phyloP scores from a whole-genome alignment of 2,113 vertebrate genomes.

The Jaculus jaculus region DNA sequence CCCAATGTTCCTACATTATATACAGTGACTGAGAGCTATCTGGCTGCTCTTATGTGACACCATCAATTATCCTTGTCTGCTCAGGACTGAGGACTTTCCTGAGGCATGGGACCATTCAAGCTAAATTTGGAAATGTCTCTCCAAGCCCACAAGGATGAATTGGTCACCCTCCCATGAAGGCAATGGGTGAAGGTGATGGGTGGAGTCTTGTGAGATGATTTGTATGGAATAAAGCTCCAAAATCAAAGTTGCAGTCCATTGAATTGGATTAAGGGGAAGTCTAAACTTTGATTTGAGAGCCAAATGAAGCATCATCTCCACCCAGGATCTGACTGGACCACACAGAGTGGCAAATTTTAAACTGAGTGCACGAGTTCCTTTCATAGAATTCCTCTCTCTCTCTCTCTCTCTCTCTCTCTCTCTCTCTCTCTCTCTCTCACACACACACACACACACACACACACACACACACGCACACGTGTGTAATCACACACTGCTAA shows the following conservation, averaged over 20 bases:
- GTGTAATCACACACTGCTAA: too few relatives aligned
- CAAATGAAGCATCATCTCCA: background rate
- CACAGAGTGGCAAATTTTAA: background rate
- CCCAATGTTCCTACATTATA: fast-evolving
- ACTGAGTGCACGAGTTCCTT: too few relatives aligned
- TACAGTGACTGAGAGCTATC: fast-evolving
- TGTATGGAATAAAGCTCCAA: background rate
- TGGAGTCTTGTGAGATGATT: background rate
- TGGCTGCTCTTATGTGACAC: background rate
- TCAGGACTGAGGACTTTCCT: fast-evolving
- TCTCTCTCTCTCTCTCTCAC: too few relatives aligned
- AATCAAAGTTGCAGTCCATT: background rate
- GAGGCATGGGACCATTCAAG: fast-evolving
- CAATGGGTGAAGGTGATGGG: background rate
- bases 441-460: too few relatives aligned
- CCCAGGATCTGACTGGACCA: background rate
- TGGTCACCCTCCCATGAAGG: background rate
- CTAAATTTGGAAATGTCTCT: background rate
- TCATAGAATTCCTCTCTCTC: too few relatives aligned
- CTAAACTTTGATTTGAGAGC: background rate
- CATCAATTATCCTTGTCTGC: background rate
- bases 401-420: too few relatives aligned
- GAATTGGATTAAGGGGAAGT: background rate
- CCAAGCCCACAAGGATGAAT: background rate
- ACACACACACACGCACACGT: too few relatives aligned